Base-by-base conservation (phyloP, 1,140 invertebrate genomes). In the Sycobia sp. region DNA sequence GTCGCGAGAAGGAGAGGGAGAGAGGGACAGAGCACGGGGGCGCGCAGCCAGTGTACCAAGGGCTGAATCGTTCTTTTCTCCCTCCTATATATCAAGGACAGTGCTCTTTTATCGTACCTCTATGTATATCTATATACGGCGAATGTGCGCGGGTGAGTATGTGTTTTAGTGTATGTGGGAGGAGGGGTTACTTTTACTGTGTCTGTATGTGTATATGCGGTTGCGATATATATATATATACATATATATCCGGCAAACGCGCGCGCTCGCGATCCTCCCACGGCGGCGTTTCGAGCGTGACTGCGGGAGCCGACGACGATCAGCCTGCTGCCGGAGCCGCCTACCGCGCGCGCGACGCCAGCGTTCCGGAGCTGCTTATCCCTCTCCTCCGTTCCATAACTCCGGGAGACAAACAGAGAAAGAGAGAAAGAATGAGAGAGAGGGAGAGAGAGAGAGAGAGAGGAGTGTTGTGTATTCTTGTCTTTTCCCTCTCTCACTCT, bases 251-350 rank as follows among this genome's bases (percentile, higher is more conserved):
- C 29, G 29, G 43, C 18, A 16, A 25, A 32, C 0, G 20, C 22
- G 23, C 53, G 44, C 47, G 41, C 65, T 44, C 67, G 57, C 64
- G 61, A 62, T 72, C 67, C 70, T 65, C 69, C 68, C 69, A 70
- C 75, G 71, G 56, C 65, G 74, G 71, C 74, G 73, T 75, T 69
- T 75, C 69, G 73, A 71, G 70, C 70, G 69, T 76, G 73, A 77
- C 76, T 77, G 73, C 76, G n/a, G 53, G 25, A 49, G 25, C 23
- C 14, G 29, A n/a, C 32, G 39, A 50, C 29, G 23, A 25, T 27
- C 41, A 32, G 44, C 39, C 18, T n/a, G 43, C 51, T 4, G 22
- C n/a, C 18, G 32, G 32, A 10, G 27, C 18, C 18, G 25, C 49
- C 9, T n/a, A n/a, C 29, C 3, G 50, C 9, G n/a, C 16, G 50